Conservation (phyloP, 2,113 vertebrate genomes). For the Atrichornis clamosus region DNA sequence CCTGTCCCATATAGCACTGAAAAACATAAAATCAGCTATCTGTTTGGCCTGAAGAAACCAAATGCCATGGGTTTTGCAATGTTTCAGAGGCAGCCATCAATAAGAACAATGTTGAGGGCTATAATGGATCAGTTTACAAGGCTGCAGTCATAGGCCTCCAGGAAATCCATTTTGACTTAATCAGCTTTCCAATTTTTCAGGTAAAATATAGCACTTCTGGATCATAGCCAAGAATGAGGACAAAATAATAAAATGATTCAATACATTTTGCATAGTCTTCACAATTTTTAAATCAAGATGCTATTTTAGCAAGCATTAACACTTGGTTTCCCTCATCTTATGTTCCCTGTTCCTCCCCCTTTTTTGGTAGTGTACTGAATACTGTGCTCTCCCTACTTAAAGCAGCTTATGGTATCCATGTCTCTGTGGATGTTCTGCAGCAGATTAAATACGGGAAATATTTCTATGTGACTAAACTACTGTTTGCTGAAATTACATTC, state of each 20-base stretch:
- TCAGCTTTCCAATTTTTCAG: conserved; percentile 47
- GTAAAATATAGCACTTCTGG: conserved; percentile 50
- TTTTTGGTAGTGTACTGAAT: neutral
- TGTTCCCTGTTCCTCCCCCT: neutral
- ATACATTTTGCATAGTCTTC: neutral
- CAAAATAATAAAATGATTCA: neutral
- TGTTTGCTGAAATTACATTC: neutral
- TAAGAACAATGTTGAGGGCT: conserved; percentile 20
- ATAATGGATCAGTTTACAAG: conserved; percentile 43
- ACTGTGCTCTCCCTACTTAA: neutral
- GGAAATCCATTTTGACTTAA: conserved; percentile 58
- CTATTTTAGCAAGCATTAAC: neutral
- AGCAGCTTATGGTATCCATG: neutral
- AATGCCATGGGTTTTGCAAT: neutral
- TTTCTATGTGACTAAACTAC: neutral
- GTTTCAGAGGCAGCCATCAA: conserved; percentile 22
- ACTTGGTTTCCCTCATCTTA: neutral
- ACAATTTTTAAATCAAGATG: neutral
- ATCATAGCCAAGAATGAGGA: conserved; percentile 25
- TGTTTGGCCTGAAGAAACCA: neutral
- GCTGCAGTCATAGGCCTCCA: conserved; percentile 28
- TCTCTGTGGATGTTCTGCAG: neutral
- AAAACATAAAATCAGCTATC: neutral
- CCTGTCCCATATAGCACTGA: neutral
- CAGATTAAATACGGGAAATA: neutral